phyloP scores from a whole-genome alignment of 1,140 invertebrate species.

The Drosophila gunungcola region DNA sequence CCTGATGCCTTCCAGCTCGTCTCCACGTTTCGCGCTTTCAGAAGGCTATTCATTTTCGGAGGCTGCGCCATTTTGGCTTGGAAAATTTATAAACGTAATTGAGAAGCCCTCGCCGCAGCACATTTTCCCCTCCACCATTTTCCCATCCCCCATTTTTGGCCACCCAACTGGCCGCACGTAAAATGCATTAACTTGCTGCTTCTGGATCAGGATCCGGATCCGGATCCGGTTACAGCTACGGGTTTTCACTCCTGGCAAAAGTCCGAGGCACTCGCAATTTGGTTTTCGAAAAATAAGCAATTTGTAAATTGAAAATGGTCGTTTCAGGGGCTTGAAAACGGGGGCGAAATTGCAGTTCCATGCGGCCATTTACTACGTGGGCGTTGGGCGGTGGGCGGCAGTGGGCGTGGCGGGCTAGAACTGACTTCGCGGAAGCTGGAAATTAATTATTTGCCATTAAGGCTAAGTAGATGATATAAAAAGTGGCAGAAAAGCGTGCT shows the following conservation, averaged over 20 bases:
- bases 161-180: conserved; percentile 70
- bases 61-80: conserved; percentile 71
- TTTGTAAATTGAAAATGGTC: conserved; percentile 82
- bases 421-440: conserved; percentile 71
- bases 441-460: conserved; percentile 85
- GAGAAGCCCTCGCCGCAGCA: conserved; percentile 52
- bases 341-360: conserved; percentile 51
- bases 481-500: conserved; percentile 62
- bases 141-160: neutral
- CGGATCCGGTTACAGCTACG: conserved; percentile 46
- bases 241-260: conserved; percentile 41
- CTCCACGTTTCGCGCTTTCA: conserved; percentile 2
- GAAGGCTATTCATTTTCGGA: conserved; percentile 62
- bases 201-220: conserved; percentile 33
- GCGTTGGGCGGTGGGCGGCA: conserved; percentile 24
- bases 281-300: conserved; percentile 82
- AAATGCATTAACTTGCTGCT: conserved; percentile 80
- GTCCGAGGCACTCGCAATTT: conserved; percentile 80
- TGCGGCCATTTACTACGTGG: conserved; percentile 50
- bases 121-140: neutral
- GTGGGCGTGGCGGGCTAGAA: conserved; percentile 31
- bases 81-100: conserved; percentile 81
- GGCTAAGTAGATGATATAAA: conserved; percentile 84
- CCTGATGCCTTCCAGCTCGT: neutral
- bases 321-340: conserved; percentile 26